Evolutionary conservation across 2,113 vertebrate species (phyloP).

Genomic region (Theristicus caerulescens): DNA sequence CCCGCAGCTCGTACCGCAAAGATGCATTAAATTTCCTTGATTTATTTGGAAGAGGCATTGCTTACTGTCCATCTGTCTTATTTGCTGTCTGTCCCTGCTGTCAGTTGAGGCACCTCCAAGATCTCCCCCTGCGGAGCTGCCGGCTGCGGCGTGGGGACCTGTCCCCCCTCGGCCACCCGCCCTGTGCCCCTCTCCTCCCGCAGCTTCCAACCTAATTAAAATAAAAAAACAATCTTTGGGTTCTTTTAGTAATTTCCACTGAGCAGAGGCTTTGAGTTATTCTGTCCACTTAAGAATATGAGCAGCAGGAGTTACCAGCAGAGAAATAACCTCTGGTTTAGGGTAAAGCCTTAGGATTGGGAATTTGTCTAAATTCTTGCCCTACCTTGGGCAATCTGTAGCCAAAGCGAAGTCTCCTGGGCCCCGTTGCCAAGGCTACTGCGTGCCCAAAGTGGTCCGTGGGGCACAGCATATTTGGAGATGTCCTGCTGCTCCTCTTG

Average conservation of each 20-base stretch:
- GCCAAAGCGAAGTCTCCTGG: not conserved
- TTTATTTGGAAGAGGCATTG: accelerated
- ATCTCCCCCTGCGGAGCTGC: not conserved
- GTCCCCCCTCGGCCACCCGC: not conserved
- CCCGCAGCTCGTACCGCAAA: accelerated
- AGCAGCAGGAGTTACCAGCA: not conserved
- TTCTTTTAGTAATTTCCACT: not conserved
- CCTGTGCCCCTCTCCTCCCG: not conserved
- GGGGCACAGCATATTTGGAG: accelerated
- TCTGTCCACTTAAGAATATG: too few species aligned
- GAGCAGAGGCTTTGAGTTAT: not conserved
- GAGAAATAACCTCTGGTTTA: not conserved
- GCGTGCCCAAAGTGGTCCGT: accelerated
- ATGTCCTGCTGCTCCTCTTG: too few species aligned
- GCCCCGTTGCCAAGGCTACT: too few species aligned
- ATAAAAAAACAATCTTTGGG: not conserved
- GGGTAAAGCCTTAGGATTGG: not conserved
- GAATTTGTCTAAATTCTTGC: not conserved
- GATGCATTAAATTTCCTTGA: accelerated
- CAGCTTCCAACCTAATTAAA: not conserved
- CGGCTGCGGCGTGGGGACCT: not conserved
- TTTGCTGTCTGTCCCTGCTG: not conserved
- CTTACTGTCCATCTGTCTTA: accelerated
- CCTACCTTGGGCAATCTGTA: too few species aligned
- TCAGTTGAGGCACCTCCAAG: not conserved